Evolutionary conservation across 2,113 vertebrate species (phyloP).

Genomic region (Plotosus lineatus): DNA sequence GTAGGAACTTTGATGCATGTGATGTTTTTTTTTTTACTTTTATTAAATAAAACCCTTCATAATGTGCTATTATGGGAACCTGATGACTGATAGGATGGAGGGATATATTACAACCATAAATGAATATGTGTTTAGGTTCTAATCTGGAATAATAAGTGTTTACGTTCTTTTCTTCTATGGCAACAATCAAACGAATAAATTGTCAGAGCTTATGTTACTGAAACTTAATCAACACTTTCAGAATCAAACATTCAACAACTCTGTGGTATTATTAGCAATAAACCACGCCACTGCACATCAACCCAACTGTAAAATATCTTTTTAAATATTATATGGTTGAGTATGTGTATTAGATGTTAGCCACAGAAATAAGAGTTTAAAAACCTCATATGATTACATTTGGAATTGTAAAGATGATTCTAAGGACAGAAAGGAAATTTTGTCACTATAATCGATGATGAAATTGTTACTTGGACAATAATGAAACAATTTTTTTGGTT

Average conservation of each 20-base stretch:
- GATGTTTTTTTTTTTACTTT: background rate
- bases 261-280: background rate
- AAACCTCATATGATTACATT: background rate
- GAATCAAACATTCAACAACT: background rate
- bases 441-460: background rate
- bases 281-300: background rate
- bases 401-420: background rate
- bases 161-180: background rate
- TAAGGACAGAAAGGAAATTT: background rate
- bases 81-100: background rate
- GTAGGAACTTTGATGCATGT: too few species aligned
- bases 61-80: background rate
- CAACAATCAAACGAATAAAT: background rate
- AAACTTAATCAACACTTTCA: background rate
- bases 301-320: background rate
- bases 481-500: conserved; percentile 11
- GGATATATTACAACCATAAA: background rate
- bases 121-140: too few species aligned
- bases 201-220: background rate
- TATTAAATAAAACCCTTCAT: background rate
- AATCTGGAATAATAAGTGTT: background rate
- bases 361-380: background rate
- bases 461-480: conserved; percentile 10
- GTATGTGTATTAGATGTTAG: background rate
- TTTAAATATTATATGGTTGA: background rate